phyloP scores from a whole-genome alignment of 2,797 vertebrate genomes.

The Schizothorax lantsangensis region DNA sequence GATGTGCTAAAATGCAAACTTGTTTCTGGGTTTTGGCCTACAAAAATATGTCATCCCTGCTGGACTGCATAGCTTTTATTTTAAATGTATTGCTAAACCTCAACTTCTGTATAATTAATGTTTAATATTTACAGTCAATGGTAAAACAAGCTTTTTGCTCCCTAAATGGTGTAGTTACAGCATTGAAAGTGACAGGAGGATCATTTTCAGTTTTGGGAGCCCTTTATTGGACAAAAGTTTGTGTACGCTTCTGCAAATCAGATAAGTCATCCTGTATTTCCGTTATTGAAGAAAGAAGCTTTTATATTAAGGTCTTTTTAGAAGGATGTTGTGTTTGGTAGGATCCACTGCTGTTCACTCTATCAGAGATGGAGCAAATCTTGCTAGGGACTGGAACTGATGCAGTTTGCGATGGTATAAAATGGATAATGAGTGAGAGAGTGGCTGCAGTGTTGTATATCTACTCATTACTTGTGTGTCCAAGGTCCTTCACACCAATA shows the following conservation, averaged over 20 bases:
- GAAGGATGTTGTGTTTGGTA: neutral
- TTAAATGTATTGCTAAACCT: neutral
- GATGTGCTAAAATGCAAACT: neutral
- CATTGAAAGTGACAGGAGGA: neutral
- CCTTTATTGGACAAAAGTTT: neutral
- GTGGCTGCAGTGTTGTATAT: neutral
- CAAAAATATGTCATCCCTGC: neutral
- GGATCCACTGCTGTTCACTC: neutral
- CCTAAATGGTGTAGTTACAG: neutral
- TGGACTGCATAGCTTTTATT: neutral
- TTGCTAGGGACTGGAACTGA: conserved; percentile 28
- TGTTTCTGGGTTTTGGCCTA: neutral
- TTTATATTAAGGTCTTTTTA: neutral
- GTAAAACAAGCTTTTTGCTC: neutral
- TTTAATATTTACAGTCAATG: neutral
- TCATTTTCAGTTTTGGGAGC: neutral
- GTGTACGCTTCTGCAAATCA: neutral
- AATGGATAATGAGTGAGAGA: conserved; percentile 49
- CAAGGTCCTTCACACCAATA: conserved; percentile 43
- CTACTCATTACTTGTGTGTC: conserved; percentile 32
- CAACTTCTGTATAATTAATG: neutral
- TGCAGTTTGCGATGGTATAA: conserved; percentile 35
- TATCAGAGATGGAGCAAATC: neutral
- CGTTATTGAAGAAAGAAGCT: neutral
- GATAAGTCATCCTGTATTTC: neutral